Percentiles rank a stretch among this genome's conserved stretches.
These are phyloP conservation scores for Mirounga angustirostris DNA, from an alignment of 2,113 vertebrate genomes.

Conservation along the genomic window DNA sequence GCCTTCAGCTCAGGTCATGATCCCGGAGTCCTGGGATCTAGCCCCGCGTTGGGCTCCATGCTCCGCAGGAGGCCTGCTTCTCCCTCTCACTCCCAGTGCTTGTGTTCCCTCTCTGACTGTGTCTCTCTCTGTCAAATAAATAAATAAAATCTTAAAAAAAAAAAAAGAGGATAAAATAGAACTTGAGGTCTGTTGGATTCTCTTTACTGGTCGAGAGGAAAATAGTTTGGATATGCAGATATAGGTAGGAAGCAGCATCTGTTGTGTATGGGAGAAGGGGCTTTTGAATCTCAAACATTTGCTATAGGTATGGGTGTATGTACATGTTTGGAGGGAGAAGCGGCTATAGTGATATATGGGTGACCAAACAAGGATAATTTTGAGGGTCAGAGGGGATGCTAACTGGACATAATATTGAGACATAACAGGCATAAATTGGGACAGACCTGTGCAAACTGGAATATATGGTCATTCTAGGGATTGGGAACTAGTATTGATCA, in stretches of 20 bases:
- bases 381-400: neutral
- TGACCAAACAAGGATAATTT: neutral
- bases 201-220: neutral
- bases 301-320: neutral
- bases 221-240: neutral
- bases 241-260: neutral
- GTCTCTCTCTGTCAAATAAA: no score
- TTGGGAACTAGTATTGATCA: neutral
- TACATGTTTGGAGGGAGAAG: neutral
- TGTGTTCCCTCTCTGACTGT: no score
- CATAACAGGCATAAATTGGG: neutral
- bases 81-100: no score
- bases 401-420: neutral
- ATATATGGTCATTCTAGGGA: neutral
- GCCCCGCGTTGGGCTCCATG: no score
- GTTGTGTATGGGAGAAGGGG: neutral
- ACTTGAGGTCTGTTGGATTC: neutral
- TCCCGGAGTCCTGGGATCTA: no score
- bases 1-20: no score
- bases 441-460: neutral
- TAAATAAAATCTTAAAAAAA: no score
- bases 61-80: no score
- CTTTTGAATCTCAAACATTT: constrained; percentile 4
- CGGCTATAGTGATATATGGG: neutral
- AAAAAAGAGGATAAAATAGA: neutral